These are phyloP conservation scores for Chaenogobius annularis DNA, from an alignment of 2,113 vertebrate genomes.

Conservation along the genomic window DNA sequence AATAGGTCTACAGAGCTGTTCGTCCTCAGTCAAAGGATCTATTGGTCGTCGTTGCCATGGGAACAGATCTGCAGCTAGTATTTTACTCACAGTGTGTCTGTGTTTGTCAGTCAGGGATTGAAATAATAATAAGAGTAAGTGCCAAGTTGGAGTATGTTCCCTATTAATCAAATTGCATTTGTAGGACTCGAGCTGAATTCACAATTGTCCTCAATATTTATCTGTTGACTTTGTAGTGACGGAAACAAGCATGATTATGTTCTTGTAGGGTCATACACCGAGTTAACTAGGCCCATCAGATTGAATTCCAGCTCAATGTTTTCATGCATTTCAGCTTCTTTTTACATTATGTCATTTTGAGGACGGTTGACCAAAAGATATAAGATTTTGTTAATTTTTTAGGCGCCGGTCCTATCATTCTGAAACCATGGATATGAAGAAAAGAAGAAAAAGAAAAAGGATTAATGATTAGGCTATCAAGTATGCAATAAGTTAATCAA, in stretches of 20 bases:
- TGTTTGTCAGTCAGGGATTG: constrained; percentile 54
- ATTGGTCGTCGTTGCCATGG: constrained; percentile 75
- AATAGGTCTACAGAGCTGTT: constrained; percentile 65
- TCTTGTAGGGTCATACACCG: neutral
- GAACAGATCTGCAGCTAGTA: constrained; percentile 69
- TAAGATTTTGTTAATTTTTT: no score
- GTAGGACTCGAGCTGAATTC: constrained; percentile 1
- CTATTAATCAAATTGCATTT: constrained; percentile 36
- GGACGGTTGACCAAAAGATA: no score
- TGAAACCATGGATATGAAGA: neutral
- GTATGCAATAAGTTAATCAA: neutral
- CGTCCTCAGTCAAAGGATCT: constrained; percentile 63
- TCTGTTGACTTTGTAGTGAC: neutral
- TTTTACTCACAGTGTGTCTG: constrained; percentile 43
- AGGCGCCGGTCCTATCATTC: no score
- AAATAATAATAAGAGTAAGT: constrained; percentile 57
- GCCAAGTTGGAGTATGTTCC: constrained; percentile 36
- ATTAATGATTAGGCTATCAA: neutral
- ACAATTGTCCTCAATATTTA: neutral
- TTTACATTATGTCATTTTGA: no score
- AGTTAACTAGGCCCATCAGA: neutral
- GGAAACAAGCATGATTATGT: neutral
- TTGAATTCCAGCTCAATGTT: no score
- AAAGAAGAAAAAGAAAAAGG: neutral
- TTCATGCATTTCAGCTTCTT: no score